Evolutionary conservation across 2,888 invertebrate genomes (phyloP), one percentile per base, ranked within the genome.

Genomic region (Apamea epomidion): DNA sequence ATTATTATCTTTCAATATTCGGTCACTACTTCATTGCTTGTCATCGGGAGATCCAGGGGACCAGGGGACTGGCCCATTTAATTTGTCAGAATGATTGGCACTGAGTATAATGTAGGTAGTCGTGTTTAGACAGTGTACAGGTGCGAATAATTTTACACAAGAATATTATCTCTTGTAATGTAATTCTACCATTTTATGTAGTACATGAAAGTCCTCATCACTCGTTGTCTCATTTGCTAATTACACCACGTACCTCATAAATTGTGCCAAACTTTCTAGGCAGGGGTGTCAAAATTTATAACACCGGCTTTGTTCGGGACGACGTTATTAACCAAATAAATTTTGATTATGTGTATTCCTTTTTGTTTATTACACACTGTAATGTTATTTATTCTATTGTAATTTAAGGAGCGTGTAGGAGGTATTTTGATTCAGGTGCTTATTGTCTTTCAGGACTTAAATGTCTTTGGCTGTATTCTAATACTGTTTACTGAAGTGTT

Each of bases 321-420:
- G 82, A 76, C 72, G 81, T 90, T 90, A 92, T 90, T 88, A 88
- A 86, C 80, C 70, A 84, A 85, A 91, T 91, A 92, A 91, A 92
- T 92, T 91, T 85, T 90, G 87, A 90, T 91, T 89, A 90, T 82
- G 77, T 81, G 76, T 80, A 84, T 87, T 80, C 82, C 81, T 82
- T 82, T 89, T 85, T 83, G 84, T 89, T 87, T 89, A 87, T 87
- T 82, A 76, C 58, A 67, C 42, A 64, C 45, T 42, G 48, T 83
- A 82, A 80, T 85, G 82, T 85, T 71, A 79, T 70, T 73, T 73
- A 51, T 65, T 78, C 51, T 64, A 84, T 83, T 88, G 62, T 78
- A 42, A 62, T 71, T 45, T 76, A 72, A 73, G 74, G 76, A 65
- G 37, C 25, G 68, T 70, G 85, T 76, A 37, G 29, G 64, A 42